Conservation (phyloP, 2,888 invertebrate genomes). For the Rhopalosiphum nymphaeae region DNA sequence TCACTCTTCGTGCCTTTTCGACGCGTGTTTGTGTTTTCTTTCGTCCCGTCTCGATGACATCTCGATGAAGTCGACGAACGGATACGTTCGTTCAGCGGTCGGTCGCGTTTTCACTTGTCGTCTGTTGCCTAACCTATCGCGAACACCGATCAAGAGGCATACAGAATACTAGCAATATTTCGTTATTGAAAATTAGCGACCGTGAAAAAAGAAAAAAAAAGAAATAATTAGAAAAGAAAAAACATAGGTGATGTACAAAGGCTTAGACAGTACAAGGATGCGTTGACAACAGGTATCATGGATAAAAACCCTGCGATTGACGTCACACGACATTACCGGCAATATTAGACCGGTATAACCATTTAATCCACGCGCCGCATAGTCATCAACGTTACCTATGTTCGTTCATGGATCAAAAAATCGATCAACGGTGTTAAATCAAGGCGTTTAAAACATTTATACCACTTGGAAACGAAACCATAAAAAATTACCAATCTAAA, state of each 20-base stretch:
- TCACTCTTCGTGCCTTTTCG: constrained; percentile 59
- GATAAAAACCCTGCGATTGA: background rate
- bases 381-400: background rate
- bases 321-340: background rate
- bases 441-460: background rate
- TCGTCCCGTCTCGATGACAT: constrained; percentile 59
- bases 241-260: background rate
- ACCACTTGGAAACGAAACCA: background rate
- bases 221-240: background rate
- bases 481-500: background rate
- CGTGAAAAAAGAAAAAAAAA: background rate
- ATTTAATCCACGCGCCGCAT: background rate
- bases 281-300: background rate
- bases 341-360: background rate
- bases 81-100: background rate
- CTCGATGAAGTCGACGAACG: background rate
- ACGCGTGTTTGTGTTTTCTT: constrained; percentile 43
- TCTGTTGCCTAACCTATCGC: constrained; percentile 19
- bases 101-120: background rate
- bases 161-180: constrained; percentile 7
- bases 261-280: background rate
- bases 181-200: constrained; percentile 27
- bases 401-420: background rate
- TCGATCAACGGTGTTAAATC: background rate
- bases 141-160: background rate